Percentiles rank a stretch among this genome's conserved stretches.
These are phyloP conservation scores for Heliconius congener DNA, from an alignment of 1,140 invertebrate species.

Conservation along the genomic window DNA sequence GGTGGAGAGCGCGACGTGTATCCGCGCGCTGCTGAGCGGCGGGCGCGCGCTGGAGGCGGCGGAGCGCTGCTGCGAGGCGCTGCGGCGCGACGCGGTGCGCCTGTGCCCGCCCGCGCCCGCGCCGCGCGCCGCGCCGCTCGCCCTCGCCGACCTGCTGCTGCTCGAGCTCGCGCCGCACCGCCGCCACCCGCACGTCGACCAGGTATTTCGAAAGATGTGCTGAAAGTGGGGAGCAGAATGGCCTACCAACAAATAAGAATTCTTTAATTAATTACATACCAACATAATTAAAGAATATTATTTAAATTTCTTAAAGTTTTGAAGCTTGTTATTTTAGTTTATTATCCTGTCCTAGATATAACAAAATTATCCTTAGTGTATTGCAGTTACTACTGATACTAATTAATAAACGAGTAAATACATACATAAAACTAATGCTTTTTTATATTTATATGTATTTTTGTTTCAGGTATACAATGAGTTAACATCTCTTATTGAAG, in stretches of 20 bases:
- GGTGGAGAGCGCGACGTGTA: constrained; percentile 54
- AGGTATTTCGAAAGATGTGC: not conserved
- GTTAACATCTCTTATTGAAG: constrained; percentile 61
- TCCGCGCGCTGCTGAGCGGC: constrained; percentile 61
- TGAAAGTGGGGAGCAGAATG: no score
- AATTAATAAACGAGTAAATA: no score
- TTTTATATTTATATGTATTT: constrained; percentile 22
- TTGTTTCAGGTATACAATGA: constrained; percentile 75
- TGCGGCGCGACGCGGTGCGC: constrained; percentile 46
- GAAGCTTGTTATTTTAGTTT: no score
- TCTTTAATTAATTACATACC: no score
- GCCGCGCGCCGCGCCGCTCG: constrained; percentile 55
- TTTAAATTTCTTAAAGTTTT: no score
- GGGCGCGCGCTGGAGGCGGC: constrained; percentile 67
- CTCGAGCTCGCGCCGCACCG: constrained; percentile 56
- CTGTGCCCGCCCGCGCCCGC: constrained; percentile 37
- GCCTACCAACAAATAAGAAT: no score
- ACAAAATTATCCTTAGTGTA: no score
- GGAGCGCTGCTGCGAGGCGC: constrained; percentile 50
- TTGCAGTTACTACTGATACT: no score
- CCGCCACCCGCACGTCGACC: constrained; percentile 38
- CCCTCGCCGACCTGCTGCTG: constrained; percentile 62
- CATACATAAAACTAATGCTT: not conserved
- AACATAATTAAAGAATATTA: no score
- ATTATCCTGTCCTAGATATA: no score